Evolutionary conservation across 2,888 invertebrate species (phyloP).

Genomic region (Papilio demoleus): DNA sequence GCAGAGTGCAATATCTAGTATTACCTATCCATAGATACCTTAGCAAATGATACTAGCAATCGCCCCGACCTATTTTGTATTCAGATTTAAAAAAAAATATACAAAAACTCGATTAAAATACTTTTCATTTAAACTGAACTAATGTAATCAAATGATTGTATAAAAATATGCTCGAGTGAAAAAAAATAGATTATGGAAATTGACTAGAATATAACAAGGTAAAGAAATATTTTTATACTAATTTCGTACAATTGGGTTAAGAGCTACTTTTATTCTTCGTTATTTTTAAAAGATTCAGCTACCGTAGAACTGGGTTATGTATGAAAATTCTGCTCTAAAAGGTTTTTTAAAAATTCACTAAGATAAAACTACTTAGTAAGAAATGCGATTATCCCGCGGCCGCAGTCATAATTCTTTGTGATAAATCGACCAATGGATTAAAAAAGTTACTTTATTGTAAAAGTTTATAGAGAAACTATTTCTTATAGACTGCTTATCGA

Average conservation of each 20-base stretch:
- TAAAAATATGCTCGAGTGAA: no score
- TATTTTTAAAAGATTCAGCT: background rate
- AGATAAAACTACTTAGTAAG: slow-evolving; percentile 33
- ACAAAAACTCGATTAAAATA: no score
- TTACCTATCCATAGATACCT: background rate
- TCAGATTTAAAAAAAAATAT: no score
- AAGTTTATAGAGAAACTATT: slow-evolving; percentile 24
- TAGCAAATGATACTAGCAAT: background rate
- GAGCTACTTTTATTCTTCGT: background rate
- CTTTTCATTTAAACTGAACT: no score
- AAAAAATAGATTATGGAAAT: no score
- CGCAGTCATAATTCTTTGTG: slow-evolving; percentile 33
- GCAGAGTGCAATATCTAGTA: slow-evolving; percentile 10
- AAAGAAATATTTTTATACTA: background rate
- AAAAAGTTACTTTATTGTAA: slow-evolving; percentile 29
- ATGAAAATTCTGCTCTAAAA: slow-evolving; percentile 7
- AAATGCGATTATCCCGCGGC: slow-evolving; percentile 30
- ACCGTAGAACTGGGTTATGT: background rate
- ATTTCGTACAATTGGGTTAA: background rate
- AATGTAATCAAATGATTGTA: no score
- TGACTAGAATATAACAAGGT: no score
- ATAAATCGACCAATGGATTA: slow-evolving; percentile 37
- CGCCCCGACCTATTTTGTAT: background rate
- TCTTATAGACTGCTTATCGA: slow-evolving; percentile 23
- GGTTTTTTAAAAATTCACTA: slow-evolving; percentile 26